A percentile compares a stretch with the other conserved stretches of the same genome.
Conservation (phyloP, 1,140 invertebrate species). For the Cyclina sinensis region DNA sequence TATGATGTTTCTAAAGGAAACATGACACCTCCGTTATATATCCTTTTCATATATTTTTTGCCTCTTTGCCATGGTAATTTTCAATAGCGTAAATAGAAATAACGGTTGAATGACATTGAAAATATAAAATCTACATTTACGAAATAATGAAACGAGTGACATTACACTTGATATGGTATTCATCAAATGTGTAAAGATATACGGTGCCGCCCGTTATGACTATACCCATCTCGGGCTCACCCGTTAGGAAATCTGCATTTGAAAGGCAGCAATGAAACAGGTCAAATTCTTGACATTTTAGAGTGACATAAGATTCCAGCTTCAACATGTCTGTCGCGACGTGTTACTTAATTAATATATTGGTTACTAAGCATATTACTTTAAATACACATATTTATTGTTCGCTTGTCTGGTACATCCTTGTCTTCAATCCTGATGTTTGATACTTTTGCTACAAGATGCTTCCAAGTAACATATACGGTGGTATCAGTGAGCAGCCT, state of each 20-base stretch:
- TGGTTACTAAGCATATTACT: no score
- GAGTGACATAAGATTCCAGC: background rate
- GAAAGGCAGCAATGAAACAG: background rate
- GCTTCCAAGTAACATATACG: no score
- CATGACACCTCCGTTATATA: constrained; percentile 3
- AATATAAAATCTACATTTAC: background rate
- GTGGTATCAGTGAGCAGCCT: no score
- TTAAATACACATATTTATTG: no score
- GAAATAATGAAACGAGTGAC: background rate
- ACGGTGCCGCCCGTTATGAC: no score
- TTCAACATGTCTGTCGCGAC: background rate
- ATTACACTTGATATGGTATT: background rate
- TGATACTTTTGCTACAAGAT: no score
- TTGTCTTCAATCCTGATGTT: no score
- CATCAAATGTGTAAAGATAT: no score
- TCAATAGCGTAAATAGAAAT: background rate
- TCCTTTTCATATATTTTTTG: background rate
- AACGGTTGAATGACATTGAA: background rate
- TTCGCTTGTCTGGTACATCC: no score
- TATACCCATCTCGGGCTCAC: no score
- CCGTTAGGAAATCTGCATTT: no score
- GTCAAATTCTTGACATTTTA: background rate
- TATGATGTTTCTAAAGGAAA: background rate
- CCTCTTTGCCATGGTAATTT: background rate
- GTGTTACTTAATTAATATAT: background rate